Evolutionary conservation across 2,888 invertebrate genomes (phyloP), one percentile per base, ranked within the genome.

Genomic region (Rhynchonema sp.): DNA sequence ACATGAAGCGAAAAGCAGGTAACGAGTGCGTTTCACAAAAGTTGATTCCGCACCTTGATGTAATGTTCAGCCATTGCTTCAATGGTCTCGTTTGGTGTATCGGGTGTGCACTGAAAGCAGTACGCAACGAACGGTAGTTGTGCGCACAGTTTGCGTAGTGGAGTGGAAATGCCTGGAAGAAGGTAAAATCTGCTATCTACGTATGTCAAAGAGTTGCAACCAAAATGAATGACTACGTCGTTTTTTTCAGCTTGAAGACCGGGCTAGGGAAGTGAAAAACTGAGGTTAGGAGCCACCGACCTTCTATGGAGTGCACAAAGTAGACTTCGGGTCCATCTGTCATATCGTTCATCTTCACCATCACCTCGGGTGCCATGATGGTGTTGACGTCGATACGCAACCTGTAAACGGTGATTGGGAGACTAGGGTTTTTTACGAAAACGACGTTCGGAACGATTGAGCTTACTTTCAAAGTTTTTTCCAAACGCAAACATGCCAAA

Each of bases 71-170:
- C 88, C 63, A 90, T 78, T 56, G 82, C 80, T 22, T 80, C 74
- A 65, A 91, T 81, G 59, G 84, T 82, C 20, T 79, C 77, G 2
- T 86, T 75, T 49, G 90, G 88, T 30, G 85, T 84, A 22, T 81
- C 80, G 55, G 77, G 76, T 20, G 86, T 84, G 76, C 89, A 89
- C 76, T 94, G 92, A 56, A 94, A 77, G n/a, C 90, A 91, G 77
- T 82, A 86, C 57, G 87, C 87, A 2, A 84, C 84, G 61, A 81
- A 81, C 55, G 82, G 79, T 64, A 91, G 77, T 64, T 81, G 80
- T 57, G 77, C 77, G 2, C 87, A 85, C 65, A 92, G 73, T n/a
- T 78, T 77, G 68, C 23, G 20, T 3, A 49, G 20, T n/a, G 49
- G 49, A 17, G 23, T 49, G 20, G 49, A 13, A n/a, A 49, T 49